Conservation (phyloP, 1,140 invertebrate genomes). For the Lordiphosa stackelbergi region DNA sequence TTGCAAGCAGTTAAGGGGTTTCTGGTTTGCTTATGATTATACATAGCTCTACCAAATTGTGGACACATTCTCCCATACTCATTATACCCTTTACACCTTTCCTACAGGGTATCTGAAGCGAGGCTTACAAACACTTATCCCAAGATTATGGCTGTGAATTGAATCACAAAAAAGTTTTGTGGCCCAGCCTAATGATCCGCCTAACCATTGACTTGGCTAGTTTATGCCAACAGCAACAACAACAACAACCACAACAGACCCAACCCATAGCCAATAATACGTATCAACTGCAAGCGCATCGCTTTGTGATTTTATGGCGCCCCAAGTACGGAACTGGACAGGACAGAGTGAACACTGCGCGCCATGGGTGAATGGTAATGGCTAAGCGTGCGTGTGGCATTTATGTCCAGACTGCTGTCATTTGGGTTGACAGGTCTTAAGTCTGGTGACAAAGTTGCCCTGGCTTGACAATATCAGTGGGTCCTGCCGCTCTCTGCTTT, state of each 20-base stretch:
- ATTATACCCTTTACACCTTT: too few species aligned
- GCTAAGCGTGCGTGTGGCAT: slow-evolving; percentile 60
- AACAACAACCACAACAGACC: slow-evolving; percentile 27
- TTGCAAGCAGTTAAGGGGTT: not conserved
- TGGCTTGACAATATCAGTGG: slow-evolving; percentile 19
- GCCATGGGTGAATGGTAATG: slow-evolving; percentile 20
- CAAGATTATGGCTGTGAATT: slow-evolving; percentile 51
- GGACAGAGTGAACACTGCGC: slow-evolving; percentile 26
- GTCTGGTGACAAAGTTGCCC: slow-evolving; percentile 58
- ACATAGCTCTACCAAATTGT: too few species aligned
- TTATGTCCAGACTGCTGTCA: slow-evolving; percentile 55
- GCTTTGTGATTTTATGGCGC: slow-evolving; percentile 51
- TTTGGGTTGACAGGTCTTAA: slow-evolving; percentile 44
- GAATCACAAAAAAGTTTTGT: slow-evolving; percentile 56
- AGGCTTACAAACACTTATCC: slow-evolving; percentile 45
- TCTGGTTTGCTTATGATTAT: too few species aligned
- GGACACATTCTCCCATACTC: too few species aligned
- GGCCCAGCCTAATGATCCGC: slow-evolving; percentile 45
- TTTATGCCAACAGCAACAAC: slow-evolving; percentile 47
- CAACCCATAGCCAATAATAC: slow-evolving; percentile 45
- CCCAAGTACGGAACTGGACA: slow-evolving; percentile 30
- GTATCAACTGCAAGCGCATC: slow-evolving; percentile 62
- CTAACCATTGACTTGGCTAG: slow-evolving; percentile 49
- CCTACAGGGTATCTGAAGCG: too few species aligned
- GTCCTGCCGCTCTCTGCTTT: not conserved